Evolutionary conservation across 2,888 invertebrate species (phyloP).

Genomic region (Ernsta delagoae): DNA sequence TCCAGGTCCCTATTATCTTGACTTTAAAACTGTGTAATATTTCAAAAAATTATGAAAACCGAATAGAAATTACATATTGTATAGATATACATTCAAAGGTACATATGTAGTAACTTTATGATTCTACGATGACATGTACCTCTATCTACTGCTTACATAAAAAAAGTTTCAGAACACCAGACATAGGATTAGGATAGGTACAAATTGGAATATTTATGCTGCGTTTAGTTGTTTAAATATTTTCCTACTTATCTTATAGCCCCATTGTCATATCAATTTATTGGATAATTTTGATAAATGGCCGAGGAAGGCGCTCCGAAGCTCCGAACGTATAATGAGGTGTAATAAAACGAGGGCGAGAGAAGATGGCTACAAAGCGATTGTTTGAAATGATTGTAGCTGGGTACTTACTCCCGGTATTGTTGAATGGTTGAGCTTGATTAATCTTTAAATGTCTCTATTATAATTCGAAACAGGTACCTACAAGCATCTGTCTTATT

Average conservation of each 20-base stretch:
- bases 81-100: too few relatives aligned
- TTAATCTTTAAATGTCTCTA: background rate
- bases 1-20: too few relatives aligned
- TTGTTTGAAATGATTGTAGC: conserved; percentile 15
- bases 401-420: conserved; percentile 4
- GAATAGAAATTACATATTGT: too few relatives aligned
- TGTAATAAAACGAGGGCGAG: conserved; percentile 35
- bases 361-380: conserved; percentile 19
- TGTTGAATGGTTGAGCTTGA: conserved; percentile 7
- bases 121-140: too few relatives aligned
- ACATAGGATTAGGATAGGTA: too few relatives aligned
- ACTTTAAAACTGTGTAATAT: too few relatives aligned
- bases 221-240: conserved; percentile 20
- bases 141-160: too few relatives aligned
- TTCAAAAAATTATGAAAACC: too few relatives aligned
- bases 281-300: conserved; percentile 40
- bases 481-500: background rate
- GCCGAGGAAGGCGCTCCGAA: conserved; percentile 24
- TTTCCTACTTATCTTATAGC: conserved; percentile 32
- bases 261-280: conserved; percentile 33
- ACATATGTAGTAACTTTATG: too few relatives aligned
- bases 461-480: background rate
- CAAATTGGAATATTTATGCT: conserved; percentile 33
- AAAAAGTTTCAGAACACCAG: background rate
- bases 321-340: conserved; percentile 31